phyloP scores from a whole-genome alignment of 2,888 invertebrate genomes.

The Macrosiphum euphorbiae region DNA sequence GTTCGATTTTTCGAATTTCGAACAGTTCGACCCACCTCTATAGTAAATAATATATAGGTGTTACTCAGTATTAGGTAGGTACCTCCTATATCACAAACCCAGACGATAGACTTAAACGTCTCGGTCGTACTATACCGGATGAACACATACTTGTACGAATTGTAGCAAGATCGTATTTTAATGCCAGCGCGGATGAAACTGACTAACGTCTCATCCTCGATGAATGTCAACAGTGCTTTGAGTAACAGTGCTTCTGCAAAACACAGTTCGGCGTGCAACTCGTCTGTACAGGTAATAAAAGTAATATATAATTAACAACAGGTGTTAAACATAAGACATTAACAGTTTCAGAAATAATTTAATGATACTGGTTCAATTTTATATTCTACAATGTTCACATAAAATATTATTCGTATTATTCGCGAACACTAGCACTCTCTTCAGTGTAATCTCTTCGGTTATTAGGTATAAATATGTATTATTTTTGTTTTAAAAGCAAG shows the following conservation, averaged over 20 bases:
- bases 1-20: no score
- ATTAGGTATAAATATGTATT: neutral
- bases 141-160: conserved; percentile 86
- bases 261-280: conserved; percentile 95
- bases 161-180: conserved; percentile 91
- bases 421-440: neutral
- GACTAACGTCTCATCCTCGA: conserved; percentile 93
- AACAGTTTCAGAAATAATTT: neutral
- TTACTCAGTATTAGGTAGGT: neutral
- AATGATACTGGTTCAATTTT: neutral
- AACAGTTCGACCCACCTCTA: no score
- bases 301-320: neutral
- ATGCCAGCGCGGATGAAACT: conserved; percentile 94
- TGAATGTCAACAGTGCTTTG: conserved; percentile 90
- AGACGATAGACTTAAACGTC: neutral
- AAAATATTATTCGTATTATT: neutral
- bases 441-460: neutral
- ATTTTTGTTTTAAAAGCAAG: neutral
- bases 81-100: neutral
- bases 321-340: neutral
- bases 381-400: neutral
- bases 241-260: conserved; percentile 92
- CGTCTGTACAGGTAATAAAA: conserved; percentile 72
- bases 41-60: no score
- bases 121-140: neutral